Percentiles rank a stretch among this genome's conserved stretches.
Evolutionary conservation across 1,140 invertebrate species (phyloP).

Genomic region (Plutomurus gul): DNA sequence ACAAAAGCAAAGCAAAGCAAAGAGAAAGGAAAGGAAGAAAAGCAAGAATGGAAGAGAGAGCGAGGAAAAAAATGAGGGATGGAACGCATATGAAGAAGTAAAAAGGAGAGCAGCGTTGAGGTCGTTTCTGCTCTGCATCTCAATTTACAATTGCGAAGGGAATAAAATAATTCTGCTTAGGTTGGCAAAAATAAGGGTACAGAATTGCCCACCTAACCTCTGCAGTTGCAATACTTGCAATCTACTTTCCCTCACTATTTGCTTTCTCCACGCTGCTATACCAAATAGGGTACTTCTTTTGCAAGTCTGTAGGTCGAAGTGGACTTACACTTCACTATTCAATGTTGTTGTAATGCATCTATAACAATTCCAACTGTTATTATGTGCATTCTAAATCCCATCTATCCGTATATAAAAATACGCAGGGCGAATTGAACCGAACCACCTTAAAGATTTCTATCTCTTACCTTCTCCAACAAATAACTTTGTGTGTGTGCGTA

Average conservation of each 20-base stretch:
- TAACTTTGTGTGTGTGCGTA: too few species aligned
- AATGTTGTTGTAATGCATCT: too few species aligned
- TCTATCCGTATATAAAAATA: too few species aligned
- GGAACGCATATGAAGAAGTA: not conserved
- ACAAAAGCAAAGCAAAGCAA: not conserved
- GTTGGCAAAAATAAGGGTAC: slow-evolving; percentile 21
- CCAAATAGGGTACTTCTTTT: too few species aligned
- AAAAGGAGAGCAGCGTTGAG: slow-evolving; percentile 1
- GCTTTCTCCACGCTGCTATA: not conserved
- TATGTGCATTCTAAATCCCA: too few species aligned
- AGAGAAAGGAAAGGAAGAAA: not conserved
- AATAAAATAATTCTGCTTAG: slow-evolving; percentile 28
- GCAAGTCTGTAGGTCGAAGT: too few species aligned
- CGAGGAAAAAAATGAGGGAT: not conserved
- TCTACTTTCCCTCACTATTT: not conserved
- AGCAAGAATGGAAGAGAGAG: not conserved
- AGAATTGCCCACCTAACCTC: too few species aligned
- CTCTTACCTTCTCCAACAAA: too few species aligned
- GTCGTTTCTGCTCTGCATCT: slow-evolving; percentile 25
- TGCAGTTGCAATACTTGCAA: not conserved
- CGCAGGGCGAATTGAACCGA: too few species aligned
- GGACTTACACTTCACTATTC: too few species aligned
- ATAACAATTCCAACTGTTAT: too few species aligned
- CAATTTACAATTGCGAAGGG: slow-evolving; percentile 17
- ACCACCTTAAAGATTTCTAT: too few species aligned